A percentile compares a stretch with the other conserved stretches of the same genome.
Conservation (phyloP, 53 echinoderm and acorn worm species). For the Actinopyga echinites region DNA sequence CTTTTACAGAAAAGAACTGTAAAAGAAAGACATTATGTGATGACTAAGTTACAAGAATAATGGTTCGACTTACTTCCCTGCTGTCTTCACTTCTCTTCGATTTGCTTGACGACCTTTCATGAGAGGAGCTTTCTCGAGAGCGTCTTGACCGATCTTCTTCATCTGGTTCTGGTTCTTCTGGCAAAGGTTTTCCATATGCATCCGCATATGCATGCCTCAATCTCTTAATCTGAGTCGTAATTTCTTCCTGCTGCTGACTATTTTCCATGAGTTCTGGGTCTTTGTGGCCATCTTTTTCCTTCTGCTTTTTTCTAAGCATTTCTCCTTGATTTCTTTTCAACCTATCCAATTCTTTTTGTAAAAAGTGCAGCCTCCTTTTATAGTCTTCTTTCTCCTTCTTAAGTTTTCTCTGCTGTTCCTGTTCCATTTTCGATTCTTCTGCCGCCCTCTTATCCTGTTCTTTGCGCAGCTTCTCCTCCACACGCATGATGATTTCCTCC, state of each 20-base stretch:
- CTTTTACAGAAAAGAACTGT: too few species aligned
- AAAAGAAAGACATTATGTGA: too few species aligned
- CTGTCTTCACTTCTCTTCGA: conserved; percentile 1
- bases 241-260: conserved; percentile 74
- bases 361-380: conserved; percentile 55
- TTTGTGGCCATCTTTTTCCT: conserved; percentile 73
- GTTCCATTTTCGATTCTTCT: conserved; percentile 53
- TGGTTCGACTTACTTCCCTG: conserved; percentile 5
- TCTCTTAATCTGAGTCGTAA: conserved; percentile 62
- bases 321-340: conserved; percentile 75
- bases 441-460: conserved; percentile 50
- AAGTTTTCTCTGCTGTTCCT: conserved; percentile 49
- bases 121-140: not conserved
- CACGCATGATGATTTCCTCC: conserved; percentile 34
- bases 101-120: conserved; percentile 24
- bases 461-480: conserved; percentile 48
- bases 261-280: conserved; percentile 81
- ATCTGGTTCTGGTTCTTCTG: conserved; percentile 14
- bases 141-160: not conserved
- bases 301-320: conserved; percentile 74
- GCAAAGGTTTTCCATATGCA: conserved; percentile 43
- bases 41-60: too few species aligned
- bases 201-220: conserved; percentile 61
- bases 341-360: conserved; percentile 72
- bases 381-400: conserved; percentile 66